phyloP scores from a whole-genome alignment of 1,140 invertebrate genomes.

The Euglossa dilemma region DNA sequence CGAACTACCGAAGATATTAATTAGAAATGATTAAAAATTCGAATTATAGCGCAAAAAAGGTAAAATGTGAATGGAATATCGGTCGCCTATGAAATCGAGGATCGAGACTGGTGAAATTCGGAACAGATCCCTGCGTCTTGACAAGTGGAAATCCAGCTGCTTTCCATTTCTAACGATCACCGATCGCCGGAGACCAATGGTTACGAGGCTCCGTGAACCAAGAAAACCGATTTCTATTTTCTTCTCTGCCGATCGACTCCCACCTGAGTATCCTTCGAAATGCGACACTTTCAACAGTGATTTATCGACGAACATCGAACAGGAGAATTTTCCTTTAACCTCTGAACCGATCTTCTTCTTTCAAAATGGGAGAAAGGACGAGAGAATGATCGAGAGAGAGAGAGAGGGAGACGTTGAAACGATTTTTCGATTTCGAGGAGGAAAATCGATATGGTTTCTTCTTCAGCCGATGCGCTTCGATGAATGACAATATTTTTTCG shows the following conservation, averaged over 20 bases:
- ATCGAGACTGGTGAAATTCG: conserved; percentile 34
- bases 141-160: conserved; percentile 46
- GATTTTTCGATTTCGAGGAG: background rate
- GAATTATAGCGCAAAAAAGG: no score
- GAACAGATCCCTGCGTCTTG: conserved; percentile 6
- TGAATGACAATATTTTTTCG: conserved; percentile 28
- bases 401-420: no score
- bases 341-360: no score
- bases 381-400: no score
- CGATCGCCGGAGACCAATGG: conserved; percentile 23
- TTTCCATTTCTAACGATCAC: conserved; percentile 50
- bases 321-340: no score
- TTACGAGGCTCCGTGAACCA: conserved; percentile 44
- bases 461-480: background rate
- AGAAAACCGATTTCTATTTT: conserved; percentile 48
- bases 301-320: background rate
- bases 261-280: background rate
- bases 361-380: no score
- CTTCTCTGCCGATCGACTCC: background rate
- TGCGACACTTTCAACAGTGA: background rate
- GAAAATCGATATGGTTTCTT: conserved; percentile 15
- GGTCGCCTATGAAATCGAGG: background rate
- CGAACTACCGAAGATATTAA: no score
- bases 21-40: no score
- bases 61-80: background rate